phyloP scores from a whole-genome alignment of 2,797 vertebrate species.

The Phoxinus dragarum region DNA sequence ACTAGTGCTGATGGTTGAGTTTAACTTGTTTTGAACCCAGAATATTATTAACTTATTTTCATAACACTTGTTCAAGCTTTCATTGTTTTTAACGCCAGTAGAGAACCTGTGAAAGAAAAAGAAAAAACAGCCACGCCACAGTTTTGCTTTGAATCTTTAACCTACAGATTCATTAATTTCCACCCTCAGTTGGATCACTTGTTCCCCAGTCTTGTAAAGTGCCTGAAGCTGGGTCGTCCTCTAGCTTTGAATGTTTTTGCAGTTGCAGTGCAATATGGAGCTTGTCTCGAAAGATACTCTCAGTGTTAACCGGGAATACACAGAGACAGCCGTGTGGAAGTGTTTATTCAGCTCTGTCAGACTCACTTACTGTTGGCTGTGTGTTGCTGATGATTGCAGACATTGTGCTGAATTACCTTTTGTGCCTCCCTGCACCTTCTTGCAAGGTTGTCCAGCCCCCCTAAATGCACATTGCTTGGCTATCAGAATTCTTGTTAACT shows the following conservation, averaged over 20 bases:
- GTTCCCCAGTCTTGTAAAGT: constrained; percentile 33
- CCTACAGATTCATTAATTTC: constrained; percentile 37
- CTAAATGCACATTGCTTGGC: constrained; percentile 36
- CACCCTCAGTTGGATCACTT: not conserved
- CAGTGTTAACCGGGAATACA: constrained; percentile 34
- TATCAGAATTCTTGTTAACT: constrained; percentile 52
- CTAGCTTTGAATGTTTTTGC: constrained; percentile 38
- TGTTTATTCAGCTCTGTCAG: constrained; percentile 62
- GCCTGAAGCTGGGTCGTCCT: constrained; percentile 35
- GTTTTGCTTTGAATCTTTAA: constrained; percentile 2
- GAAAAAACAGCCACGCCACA: not conserved
- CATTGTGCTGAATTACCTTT: constrained; percentile 62
- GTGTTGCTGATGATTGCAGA: constrained; percentile 49
- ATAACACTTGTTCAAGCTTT: constrained; percentile 25
- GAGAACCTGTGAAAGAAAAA: not conserved
- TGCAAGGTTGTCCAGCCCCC: constrained; percentile 33
- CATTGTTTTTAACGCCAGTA: constrained; percentile 25
- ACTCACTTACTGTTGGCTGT: constrained; percentile 42
- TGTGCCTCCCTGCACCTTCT: constrained; percentile 45
- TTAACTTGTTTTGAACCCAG: not conserved
- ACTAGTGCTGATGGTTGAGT: not conserved
- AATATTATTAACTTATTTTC: constrained; percentile 5
- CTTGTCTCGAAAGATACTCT: constrained; percentile 39
- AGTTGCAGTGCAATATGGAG: constrained; percentile 48
- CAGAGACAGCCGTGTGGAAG: constrained; percentile 53